phyloP scores from a whole-genome alignment of 2,113 vertebrate genomes.

The Psittacula cyanocephala region DNA sequence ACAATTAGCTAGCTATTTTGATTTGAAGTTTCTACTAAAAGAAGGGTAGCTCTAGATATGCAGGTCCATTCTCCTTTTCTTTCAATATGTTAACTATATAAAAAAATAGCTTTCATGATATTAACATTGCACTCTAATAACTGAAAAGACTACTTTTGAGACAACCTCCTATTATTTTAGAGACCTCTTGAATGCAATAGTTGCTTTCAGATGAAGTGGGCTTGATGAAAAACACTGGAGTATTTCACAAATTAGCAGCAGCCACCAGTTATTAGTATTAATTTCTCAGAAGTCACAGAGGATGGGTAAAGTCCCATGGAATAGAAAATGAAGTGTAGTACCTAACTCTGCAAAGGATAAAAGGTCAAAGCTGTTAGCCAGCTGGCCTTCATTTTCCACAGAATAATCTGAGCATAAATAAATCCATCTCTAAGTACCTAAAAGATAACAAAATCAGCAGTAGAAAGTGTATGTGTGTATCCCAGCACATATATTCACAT shows the following conservation, averaged over 20 bases:
- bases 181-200: not conserved
- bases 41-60: not conserved
- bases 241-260: slow-evolving; percentile 17
- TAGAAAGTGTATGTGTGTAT: not conserved
- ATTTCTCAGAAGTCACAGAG: slow-evolving; percentile 14
- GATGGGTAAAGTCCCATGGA: not conserved
- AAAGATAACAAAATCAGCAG: not conserved
- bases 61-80: not conserved
- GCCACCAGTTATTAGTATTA: not conserved
- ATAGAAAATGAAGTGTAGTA: not conserved
- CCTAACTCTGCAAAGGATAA: not conserved
- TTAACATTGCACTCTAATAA: not conserved
- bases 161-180: not conserved
- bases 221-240: not conserved
- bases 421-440: not conserved
- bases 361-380: not conserved
- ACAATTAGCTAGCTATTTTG: not conserved
- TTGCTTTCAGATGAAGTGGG: not conserved
- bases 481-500: not conserved
- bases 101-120: not conserved
- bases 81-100: not conserved
- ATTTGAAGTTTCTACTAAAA: not conserved
- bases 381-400: not conserved
- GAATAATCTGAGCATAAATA: not conserved
- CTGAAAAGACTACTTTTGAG: not conserved